Evolutionary conservation across 2,113 vertebrate species (phyloP).

Genomic region (Cariama cristata): DNA sequence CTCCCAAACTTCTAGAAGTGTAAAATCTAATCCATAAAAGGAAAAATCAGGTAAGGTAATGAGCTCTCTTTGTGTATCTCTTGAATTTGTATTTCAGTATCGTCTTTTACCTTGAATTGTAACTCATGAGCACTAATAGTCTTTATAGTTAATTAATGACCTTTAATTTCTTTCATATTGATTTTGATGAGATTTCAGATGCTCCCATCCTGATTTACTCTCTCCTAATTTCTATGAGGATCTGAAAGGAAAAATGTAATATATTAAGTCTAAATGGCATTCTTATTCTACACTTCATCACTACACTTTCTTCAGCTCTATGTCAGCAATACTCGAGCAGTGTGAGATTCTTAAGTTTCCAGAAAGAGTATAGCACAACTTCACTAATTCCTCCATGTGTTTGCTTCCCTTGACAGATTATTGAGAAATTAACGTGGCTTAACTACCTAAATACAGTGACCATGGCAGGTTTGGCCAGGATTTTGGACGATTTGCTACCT

Average conservation of each 20-base stretch:
- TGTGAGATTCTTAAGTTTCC: neutral
- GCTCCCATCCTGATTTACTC: neutral
- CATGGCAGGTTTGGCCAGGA: neutral
- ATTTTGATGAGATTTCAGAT: neutral
- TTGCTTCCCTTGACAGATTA: neutral
- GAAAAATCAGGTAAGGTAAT: neutral
- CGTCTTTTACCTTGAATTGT: neutral
- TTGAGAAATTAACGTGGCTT: neutral
- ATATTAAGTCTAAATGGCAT: neutral
- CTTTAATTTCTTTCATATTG: neutral
- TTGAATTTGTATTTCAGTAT: neutral
- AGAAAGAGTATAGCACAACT: neutral
- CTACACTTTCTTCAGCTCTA: slow-evolving; percentile 2
- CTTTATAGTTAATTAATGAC: neutral
- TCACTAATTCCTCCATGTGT: neutral
- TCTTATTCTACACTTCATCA: neutral
- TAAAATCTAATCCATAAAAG: neutral
- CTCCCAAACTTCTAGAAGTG: neutral
- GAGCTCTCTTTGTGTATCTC: neutral
- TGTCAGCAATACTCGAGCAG: neutral
- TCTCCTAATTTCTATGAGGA: neutral
- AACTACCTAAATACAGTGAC: neutral
- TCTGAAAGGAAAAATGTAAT: slow-evolving; percentile 6
- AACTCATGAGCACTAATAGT: neutral
- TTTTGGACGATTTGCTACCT: neutral